Evolutionary conservation across 2,888 invertebrate species (phyloP).

Genomic region (Limenitis camilla): DNA sequence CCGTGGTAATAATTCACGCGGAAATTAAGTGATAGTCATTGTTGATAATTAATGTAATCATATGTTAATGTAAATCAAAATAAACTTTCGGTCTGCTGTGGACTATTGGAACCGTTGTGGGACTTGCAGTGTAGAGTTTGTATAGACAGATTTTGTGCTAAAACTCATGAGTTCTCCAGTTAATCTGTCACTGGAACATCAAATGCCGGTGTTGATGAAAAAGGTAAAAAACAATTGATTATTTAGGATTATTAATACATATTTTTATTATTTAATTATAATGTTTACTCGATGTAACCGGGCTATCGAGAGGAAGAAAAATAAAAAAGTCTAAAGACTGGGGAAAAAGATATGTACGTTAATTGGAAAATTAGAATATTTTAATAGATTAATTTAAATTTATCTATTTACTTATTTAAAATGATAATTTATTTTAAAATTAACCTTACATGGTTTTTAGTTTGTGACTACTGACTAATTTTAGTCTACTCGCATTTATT

Average conservation of each 20-base stretch:
- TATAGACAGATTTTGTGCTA: not conserved
- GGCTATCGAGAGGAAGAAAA: too few relatives aligned
- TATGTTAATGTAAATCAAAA: conserved; percentile 30
- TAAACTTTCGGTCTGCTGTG: conserved; percentile 4
- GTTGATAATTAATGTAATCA: conserved; percentile 42
- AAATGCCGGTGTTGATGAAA: conserved; percentile 60
- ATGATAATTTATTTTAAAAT: too few relatives aligned
- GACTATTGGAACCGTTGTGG: not conserved
- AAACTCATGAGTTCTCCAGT: conserved; percentile 52
- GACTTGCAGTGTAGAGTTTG: not conserved
- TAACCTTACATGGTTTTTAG: too few relatives aligned
- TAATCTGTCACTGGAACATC: conserved; percentile 64
- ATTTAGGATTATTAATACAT: not conserved
- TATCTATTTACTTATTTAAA: too few relatives aligned
- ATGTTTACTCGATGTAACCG: not conserved
- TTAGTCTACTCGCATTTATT: too few relatives aligned
- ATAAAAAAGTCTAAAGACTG: too few relatives aligned
- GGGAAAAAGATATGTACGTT: too few relatives aligned
- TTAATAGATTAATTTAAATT: too few relatives aligned
- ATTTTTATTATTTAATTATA: not conserved
- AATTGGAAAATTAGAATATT: too few relatives aligned
- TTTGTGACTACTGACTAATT: too few relatives aligned
- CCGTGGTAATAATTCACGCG: conserved; percentile 29
- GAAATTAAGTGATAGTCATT: conserved; percentile 49
- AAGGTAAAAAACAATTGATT: conserved; percentile 43